Percentiles rank a stretch among this genome's conserved stretches.
These are phyloP conservation scores for Sesia apiformis DNA, from an alignment of 2,888 invertebrate species.

Conservation along the genomic window DNA sequence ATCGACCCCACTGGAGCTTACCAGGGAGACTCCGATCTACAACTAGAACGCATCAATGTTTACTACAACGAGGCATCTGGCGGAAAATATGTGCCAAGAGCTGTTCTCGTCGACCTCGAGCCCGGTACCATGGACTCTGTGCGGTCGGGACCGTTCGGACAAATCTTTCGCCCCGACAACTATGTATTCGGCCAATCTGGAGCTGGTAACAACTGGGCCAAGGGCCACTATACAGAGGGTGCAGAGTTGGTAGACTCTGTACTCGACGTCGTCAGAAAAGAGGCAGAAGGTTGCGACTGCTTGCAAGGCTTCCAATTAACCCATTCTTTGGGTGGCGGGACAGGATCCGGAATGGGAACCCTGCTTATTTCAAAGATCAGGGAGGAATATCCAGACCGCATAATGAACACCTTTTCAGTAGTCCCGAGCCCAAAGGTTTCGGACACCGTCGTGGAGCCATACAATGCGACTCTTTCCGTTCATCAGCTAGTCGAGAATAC, in stretches of 20 bases:
- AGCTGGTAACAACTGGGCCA: constrained; percentile 23
- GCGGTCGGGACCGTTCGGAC: constrained; percentile 82
- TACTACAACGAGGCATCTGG: constrained; percentile 77
- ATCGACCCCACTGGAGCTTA: constrained; percentile 76
- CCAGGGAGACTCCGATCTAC: constrained; percentile 75
- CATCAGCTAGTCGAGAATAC: constrained; percentile 82
- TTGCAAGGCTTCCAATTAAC: constrained; percentile 84
- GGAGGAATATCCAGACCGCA: constrained; percentile 86
- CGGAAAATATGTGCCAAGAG: constrained; percentile 13
- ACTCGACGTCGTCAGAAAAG: constrained; percentile 81
- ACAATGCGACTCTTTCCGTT: constrained; percentile 84
- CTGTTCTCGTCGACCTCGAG: constrained; percentile 7
- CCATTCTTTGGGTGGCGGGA: constrained; percentile 64
- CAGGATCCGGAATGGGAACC: constrained; percentile 33
- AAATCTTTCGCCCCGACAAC: constrained; percentile 85
- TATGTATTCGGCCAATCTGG: constrained; percentile 78
- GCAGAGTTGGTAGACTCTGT: constrained; percentile 84
- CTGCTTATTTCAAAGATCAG: constrained; percentile 85
- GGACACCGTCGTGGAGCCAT: constrained; percentile 53
- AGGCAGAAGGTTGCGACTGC: constrained; percentile 88
- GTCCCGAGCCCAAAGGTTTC: constrained; percentile 83
- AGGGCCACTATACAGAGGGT: constrained; percentile 86
- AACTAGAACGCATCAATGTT: constrained; percentile 78
- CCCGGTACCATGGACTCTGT: constrained; percentile 80
- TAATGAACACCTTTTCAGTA: constrained; percentile 82